A percentile compares a stretch with the other conserved stretches of the same genome.
Conservation (phyloP, 2,797 vertebrate species). For the Sebastes paucispinis region DNA sequence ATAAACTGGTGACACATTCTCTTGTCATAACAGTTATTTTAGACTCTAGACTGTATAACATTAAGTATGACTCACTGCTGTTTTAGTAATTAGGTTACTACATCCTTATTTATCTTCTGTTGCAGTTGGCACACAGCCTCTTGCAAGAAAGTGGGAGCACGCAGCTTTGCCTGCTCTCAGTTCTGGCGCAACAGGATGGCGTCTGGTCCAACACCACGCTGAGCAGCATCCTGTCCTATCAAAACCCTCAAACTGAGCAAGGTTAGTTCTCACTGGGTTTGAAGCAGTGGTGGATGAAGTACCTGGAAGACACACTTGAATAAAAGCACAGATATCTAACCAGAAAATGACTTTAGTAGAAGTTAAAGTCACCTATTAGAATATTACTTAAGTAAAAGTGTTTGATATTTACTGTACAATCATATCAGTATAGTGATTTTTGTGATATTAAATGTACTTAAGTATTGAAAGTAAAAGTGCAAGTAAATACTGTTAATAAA, state of each 20-base stretch:
- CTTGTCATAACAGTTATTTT: background rate
- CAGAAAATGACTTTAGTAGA: too few relatives aligned
- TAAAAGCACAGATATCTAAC: too few relatives aligned
- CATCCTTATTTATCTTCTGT: conserved; percentile 43
- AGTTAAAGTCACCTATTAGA: too few relatives aligned
- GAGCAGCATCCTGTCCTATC: conserved; percentile 90
- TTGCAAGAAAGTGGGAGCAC: conserved; percentile 92
- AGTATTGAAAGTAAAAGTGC: too few relatives aligned
- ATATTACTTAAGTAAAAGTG: too few relatives aligned
- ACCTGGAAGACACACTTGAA: too few relatives aligned
- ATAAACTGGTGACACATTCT: background rate
- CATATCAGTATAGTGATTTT: too few relatives aligned
- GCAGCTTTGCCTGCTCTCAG: conserved; percentile 91
- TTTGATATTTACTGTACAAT: too few relatives aligned
- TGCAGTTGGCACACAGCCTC: conserved; percentile 91
- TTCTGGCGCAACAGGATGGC: conserved; percentile 91
- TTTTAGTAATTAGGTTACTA: conserved; percentile 23
- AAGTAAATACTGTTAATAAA: too few relatives aligned
- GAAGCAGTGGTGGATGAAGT: too few relatives aligned
- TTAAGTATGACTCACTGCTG: background rate
- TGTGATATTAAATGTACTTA: too few relatives aligned
- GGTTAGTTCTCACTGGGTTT: conserved; percentile 77
- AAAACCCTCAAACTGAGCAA: conserved; percentile 88
- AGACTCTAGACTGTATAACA: background rate
- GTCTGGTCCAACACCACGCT: conserved; percentile 93